These are phyloP conservation scores for Aptenodytes forsteri DNA, from an alignment of 2,113 vertebrate species.

Conservation along the genomic window DNA sequence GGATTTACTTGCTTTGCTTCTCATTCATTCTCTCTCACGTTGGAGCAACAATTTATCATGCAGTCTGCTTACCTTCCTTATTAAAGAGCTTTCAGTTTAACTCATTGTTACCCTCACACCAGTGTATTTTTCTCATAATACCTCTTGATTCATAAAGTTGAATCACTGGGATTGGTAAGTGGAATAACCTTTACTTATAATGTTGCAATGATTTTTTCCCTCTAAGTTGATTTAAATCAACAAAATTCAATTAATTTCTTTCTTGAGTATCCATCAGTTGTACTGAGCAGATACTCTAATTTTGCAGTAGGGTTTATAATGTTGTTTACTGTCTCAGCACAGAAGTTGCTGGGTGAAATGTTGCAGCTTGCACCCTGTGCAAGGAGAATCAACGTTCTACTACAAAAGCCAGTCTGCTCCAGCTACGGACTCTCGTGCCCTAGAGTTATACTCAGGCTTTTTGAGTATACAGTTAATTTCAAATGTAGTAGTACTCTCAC, in stretches of 20 bases:
- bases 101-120: not conserved
- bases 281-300: not conserved
- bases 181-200: not conserved
- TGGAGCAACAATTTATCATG: not conserved
- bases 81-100: slow-evolving; percentile 1
- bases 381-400: not conserved
- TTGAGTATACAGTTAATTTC: not conserved
- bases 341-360: not conserved
- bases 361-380: not conserved
- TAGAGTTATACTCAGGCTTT: not conserved
- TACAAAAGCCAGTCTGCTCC: not conserved
- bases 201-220: not conserved
- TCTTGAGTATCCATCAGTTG: not conserved
- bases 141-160: not conserved
- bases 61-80: not conserved
- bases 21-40: not conserved
- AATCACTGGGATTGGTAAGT: not conserved
- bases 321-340: not conserved
- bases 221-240: not conserved
- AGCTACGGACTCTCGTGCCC: not conserved
- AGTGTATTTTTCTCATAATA: not conserved
- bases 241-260: not conserved
- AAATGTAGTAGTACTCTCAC: not conserved
- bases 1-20: not conserved
- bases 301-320: not conserved